These are phyloP conservation scores for Gambusia yucatana DNA, from an alignment of 2,797 vertebrate genomes.

Conservation along the genomic window DNA sequence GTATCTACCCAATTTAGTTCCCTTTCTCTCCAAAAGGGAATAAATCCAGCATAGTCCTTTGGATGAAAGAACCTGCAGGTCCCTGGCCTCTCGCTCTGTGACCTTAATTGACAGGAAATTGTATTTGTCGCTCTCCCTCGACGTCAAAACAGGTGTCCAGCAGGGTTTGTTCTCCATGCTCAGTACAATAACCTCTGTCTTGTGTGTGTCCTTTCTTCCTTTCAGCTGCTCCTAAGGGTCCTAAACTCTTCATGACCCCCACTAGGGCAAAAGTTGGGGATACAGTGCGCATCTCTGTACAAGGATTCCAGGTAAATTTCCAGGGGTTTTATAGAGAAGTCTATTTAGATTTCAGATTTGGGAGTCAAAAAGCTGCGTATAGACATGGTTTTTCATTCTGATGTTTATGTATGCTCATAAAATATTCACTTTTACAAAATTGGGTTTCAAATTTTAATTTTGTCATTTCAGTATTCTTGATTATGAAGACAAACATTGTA, in stretches of 20 bases:
- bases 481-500: neutral
- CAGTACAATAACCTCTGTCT: conserved; percentile 64
- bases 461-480: neutral
- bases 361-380: neutral
- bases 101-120: conserved; percentile 83
- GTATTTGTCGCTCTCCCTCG: conserved; percentile 70
- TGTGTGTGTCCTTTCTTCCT: conserved; percentile 25
- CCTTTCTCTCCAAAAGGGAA: conserved; percentile 72
- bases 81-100: conserved; percentile 67
- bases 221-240: conserved; percentile 94
- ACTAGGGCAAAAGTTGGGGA: conserved; percentile 92
- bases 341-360: neutral
- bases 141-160: conserved; percentile 66
- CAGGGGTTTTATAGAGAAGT: conserved; percentile 38
- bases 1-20: conserved; percentile 83
- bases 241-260: conserved; percentile 91
- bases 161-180: conserved; percentile 57
- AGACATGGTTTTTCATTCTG: neutral
- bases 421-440: neutral
- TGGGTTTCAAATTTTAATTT: neutral
- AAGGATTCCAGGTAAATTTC: conserved; percentile 93
- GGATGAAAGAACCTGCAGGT: conserved; percentile 73
- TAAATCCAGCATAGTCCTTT: conserved; percentile 76
- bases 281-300: conserved; percentile 93
- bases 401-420: neutral